Conservation (phyloP, 2,113 vertebrate genomes). For the Apaloderma vittatum region DNA sequence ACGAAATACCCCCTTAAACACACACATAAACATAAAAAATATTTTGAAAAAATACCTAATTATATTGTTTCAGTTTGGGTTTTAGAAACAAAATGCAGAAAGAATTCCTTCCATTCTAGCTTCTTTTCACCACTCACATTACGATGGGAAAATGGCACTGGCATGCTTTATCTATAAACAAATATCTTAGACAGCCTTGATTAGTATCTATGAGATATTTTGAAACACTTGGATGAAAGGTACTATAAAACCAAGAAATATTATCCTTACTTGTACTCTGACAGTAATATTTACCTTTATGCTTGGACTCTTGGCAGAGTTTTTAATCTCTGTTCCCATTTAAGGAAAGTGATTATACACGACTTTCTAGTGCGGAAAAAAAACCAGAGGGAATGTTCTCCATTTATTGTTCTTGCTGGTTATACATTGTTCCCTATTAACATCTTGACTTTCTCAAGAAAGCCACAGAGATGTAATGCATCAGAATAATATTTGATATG, state of each 20-base stretch:
- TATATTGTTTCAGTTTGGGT: background rate
- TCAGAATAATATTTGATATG: background rate
- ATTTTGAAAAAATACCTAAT: background rate
- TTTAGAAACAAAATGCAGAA: background rate
- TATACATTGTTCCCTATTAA: background rate
- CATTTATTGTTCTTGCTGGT: background rate
- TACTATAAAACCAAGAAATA: background rate
- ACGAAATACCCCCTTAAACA: background rate
- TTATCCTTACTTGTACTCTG: background rate
- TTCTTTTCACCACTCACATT: background rate
- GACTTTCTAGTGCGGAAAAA: background rate
- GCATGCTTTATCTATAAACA: background rate
- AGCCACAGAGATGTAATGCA: background rate
- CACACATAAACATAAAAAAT: accelerated
- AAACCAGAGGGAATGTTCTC: background rate
- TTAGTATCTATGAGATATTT: background rate
- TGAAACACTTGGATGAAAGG: background rate
- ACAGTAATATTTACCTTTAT: background rate
- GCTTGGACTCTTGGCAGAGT: background rate
- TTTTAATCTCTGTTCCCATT: background rate
- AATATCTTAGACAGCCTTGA: background rate
- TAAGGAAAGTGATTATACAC: background rate
- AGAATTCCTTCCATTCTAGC: background rate
- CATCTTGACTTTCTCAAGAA: background rate
- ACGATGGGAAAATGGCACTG: background rate